Evolutionary conservation across 2,888 invertebrate species (phyloP), one percentile per base, ranked within the genome.

Genomic region (Mesorhabditis spiculigera): DNA sequence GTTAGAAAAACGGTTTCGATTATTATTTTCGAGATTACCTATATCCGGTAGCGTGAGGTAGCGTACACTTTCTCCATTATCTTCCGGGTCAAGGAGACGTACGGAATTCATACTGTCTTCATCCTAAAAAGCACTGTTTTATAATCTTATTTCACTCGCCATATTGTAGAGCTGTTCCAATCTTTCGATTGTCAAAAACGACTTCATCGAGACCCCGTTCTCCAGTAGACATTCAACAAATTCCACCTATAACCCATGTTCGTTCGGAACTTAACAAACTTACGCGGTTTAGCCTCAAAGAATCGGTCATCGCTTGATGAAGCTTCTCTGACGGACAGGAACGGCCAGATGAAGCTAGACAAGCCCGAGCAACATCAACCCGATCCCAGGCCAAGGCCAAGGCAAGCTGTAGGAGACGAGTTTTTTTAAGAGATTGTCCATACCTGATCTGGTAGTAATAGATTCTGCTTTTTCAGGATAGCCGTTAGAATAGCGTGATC

Each of bases 131-230:
- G 28, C 96, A 94, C 42, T 96, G 96, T 87, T 96, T 95, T 87
- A 96, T 95, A 13, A 97, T 89, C 2, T 4, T 61, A 2, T 63
- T 1, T 66, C 5, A 5, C 69, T 50, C 44, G 75, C 78, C 74
- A 76, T 93, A 88, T 95, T 96, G 87, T 97, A 98, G 64, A 98
- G 90, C 86, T 96, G 94, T 88, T 98, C 97, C 66, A 98, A 90
- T 43, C 95, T 90, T n/a, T 93, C 93, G 85, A 97, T 94, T 64
- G 96, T 94, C 71, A 98, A 90, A 88, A 97, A 98, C 87, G 94
- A 94, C 80, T 93, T 90, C 94, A 98, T 96, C 75, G 93, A 94
- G n/a, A 98, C 94, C n/a, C 98, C 98, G 87, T 98, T 96, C 87
- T 98, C 96, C 10, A 98, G 89, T 10, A 98, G 90, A 13, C 98